A percentile compares a stretch with the other conserved stretches of the same genome.
These are phyloP conservation scores for Trypoxylon attenuatum DNA, from an alignment of 2,888 invertebrate species.

Conservation along the genomic window DNA sequence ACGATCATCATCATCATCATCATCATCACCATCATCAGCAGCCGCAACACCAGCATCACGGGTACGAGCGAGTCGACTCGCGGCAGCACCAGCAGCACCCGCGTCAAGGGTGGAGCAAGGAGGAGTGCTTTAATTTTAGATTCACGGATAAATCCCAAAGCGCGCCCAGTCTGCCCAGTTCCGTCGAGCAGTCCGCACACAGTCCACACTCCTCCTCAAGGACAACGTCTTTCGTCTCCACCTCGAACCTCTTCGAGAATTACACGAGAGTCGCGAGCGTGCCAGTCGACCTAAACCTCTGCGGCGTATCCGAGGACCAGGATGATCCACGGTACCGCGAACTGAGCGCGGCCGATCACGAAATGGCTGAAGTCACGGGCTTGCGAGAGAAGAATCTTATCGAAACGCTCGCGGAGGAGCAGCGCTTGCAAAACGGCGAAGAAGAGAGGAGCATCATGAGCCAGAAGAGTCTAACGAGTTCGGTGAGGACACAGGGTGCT, in stretches of 20 bases:
- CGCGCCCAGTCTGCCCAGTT: slow-evolving; percentile 72
- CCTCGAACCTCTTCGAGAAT: slow-evolving; percentile 65
- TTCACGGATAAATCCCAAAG: slow-evolving; percentile 73
- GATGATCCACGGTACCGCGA: slow-evolving; percentile 42
- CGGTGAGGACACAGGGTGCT: slow-evolving; percentile 65
- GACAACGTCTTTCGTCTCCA: slow-evolving; percentile 50
- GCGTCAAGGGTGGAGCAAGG: slow-evolving; percentile 54
- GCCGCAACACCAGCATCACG: slow-evolving; percentile 36
- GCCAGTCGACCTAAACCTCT: slow-evolving; percentile 82
- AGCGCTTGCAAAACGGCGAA: slow-evolving; percentile 13
- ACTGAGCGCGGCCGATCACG: slow-evolving; percentile 35
- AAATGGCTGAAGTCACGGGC: slow-evolving; percentile 41
- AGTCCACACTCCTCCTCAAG: slow-evolving; percentile 41
- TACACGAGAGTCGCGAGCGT: slow-evolving; percentile 77
- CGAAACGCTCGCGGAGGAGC: slow-evolving; percentile 20
- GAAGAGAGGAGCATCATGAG: slow-evolving; percentile 4
- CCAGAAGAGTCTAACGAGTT: slow-evolving; percentile 38
- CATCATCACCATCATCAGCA: slow-evolving; percentile 47
- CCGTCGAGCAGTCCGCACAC: slow-evolving; percentile 61
- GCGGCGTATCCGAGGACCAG: slow-evolving; percentile 61
- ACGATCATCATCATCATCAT: slow-evolving; percentile 51
- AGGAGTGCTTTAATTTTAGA: slow-evolving; percentile 72
- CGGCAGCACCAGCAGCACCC: slow-evolving; percentile 41
- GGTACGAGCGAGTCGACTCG: too few relatives aligned
- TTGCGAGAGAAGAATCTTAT: slow-evolving; percentile 18